phyloP scores from a whole-genome alignment of 2,888 invertebrate genomes.

The Patella depressa region DNA sequence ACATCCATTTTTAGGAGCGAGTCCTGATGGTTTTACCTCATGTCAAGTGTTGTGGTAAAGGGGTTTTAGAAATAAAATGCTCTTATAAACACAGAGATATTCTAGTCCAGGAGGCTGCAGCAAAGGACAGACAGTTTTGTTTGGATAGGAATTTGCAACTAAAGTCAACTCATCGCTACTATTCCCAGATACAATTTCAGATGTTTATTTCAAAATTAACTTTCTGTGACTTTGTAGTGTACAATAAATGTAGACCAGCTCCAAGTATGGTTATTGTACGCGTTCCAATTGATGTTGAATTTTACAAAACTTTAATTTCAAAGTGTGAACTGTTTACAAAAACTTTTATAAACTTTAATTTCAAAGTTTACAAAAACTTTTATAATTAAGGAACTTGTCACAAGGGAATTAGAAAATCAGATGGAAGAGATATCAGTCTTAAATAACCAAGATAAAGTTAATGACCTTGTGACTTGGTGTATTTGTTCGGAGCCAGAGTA shows the following conservation, averaged over 20 bases:
- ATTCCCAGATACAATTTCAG: conserved; percentile 29
- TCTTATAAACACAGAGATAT: conserved; percentile 26
- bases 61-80: conserved; percentile 34
- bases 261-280: background rate
- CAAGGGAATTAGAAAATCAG: background rate
- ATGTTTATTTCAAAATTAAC: conserved; percentile 18
- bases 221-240: conserved; percentile 26
- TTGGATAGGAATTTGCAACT: conserved; percentile 16
- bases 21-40: conserved; percentile 26
- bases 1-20: conserved; percentile 28
- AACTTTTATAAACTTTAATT: background rate
- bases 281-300: background rate
- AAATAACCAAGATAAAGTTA: too few relatives aligned
- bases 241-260: background rate
- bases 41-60: conserved; percentile 33
- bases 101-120: conserved; percentile 18
- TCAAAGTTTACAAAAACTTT: background rate
- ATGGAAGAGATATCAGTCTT: background rate
- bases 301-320: background rate
- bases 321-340: background rate
- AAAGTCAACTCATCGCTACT: conserved; percentile 20
- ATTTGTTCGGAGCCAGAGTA: conserved; percentile 1
- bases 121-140: conserved; percentile 15
- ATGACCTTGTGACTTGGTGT: too few relatives aligned
- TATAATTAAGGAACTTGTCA: background rate